Conservation (phyloP, 2,888 invertebrate species). For the Amphipoea lucens region DNA sequence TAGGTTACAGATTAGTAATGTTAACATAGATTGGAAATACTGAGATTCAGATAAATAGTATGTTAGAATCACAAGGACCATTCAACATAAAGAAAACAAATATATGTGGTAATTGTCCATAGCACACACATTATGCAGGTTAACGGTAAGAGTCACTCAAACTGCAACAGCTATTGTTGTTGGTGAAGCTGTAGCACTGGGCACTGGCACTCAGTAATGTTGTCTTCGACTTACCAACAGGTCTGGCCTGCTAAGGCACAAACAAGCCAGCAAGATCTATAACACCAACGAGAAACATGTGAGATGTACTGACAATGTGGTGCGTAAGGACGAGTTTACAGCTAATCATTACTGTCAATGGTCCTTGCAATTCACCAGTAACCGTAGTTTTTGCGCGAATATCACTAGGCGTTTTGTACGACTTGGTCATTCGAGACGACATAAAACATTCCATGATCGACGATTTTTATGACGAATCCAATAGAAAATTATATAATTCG, state of each 20-base stretch:
- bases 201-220: slow-evolving; percentile 84
- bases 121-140: slow-evolving; percentile 89
- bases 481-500: slow-evolving; percentile 86
- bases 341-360: slow-evolving; percentile 84
- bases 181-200: slow-evolving; percentile 80
- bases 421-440: slow-evolving; percentile 76
- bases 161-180: slow-evolving; percentile 86
- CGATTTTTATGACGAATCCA: slow-evolving; percentile 74
- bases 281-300: slow-evolving; percentile 91
- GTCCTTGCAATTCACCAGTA: slow-evolving; percentile 89
- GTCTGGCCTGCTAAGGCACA: slow-evolving; percentile 94
- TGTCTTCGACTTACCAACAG: slow-evolving; percentile 92
- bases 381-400: slow-evolving; percentile 88
- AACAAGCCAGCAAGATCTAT: slow-evolving; percentile 94
- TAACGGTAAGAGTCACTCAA: slow-evolving; percentile 85
- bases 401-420: slow-evolving; percentile 77
- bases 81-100: slow-evolving; percentile 87
- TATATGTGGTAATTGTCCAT: slow-evolving; percentile 81
- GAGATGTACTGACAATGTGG: slow-evolving; percentile 86
- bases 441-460: slow-evolving; percentile 78
- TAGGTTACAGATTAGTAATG: slow-evolving; percentile 70
- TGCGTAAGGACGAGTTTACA: slow-evolving; percentile 85
- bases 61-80: slow-evolving; percentile 91
- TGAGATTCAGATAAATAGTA: slow-evolving; percentile 69
- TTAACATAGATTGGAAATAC: slow-evolving; percentile 65